phyloP scores from a whole-genome alignment of 92 coral and sea anemone genomes.

The Parazoanthus darwini region DNA sequence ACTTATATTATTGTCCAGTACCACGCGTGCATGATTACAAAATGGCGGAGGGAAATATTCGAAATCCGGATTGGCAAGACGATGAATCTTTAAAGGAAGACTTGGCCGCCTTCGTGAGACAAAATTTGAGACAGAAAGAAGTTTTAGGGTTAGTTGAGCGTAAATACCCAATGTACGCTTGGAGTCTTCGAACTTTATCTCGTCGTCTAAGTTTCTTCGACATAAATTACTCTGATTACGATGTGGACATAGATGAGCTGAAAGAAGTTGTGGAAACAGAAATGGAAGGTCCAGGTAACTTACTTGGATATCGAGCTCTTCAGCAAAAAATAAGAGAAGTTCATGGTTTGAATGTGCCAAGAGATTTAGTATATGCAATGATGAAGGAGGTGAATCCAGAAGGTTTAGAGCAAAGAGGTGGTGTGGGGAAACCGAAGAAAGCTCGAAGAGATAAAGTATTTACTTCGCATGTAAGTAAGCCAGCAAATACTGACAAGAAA shows the following conservation, averaged over 20 bases:
- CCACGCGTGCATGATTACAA: too few relatives aligned
- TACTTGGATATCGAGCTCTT: conserved; percentile 61
- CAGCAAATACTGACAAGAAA: not conserved
- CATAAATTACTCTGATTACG: conserved; percentile 52
- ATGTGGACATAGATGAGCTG: conserved; percentile 55
- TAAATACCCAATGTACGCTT: conserved; percentile 62
- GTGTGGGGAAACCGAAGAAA: conserved; percentile 65
- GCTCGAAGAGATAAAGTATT: conserved; percentile 54
- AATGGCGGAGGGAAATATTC: not conserved
- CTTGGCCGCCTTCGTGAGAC: conserved; percentile 50
- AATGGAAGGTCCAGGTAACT: conserved; percentile 67
- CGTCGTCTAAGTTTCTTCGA: conserved; percentile 57
- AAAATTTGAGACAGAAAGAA: conserved; percentile 57
- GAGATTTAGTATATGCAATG: conserved; percentile 60
- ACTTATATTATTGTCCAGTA: too few relatives aligned
- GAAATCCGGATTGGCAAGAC: conserved; percentile 62
- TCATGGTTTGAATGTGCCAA: conserved; percentile 63
- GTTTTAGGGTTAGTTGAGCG: conserved; percentile 59
- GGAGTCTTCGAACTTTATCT: conserved; percentile 67
- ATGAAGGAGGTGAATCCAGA: conserved; percentile 60
- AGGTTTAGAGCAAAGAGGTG: conserved; percentile 64
- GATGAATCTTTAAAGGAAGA: conserved; percentile 56
- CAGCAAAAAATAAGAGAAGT: conserved; percentile 59
- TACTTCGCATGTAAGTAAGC: conserved; percentile 50
- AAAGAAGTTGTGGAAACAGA: conserved; percentile 61